phyloP scores from a whole-genome alignment of 30 jellyfish, hydroid and myxozoan genomes.

The Hydra vulgaris region DNA sequence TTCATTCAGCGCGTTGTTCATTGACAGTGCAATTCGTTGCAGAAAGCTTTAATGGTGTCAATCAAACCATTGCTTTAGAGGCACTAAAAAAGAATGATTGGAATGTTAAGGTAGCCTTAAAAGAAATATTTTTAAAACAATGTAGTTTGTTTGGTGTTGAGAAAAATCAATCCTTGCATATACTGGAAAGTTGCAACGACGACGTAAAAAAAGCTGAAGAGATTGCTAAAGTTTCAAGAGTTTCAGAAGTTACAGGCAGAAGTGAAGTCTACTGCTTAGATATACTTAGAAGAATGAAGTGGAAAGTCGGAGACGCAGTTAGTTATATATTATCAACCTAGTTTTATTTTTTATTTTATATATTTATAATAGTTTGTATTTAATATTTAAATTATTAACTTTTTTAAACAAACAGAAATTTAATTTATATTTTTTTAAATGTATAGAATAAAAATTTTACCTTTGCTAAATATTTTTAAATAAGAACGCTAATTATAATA shows the following conservation, averaged over 20 bases:
- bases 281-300: conserved; percentile 42
- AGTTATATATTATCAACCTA: conserved; percentile 22
- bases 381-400: too few relatives aligned
- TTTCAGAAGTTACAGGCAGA: conserved; percentile 66
- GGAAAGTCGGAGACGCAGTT: conserved; percentile 76
- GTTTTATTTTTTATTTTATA: too few relatives aligned
- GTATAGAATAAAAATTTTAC: too few relatives aligned
- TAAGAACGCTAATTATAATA: too few relatives aligned
- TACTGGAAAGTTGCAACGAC: conserved; percentile 2
- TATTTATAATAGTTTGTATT: too few relatives aligned
- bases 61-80: not conserved
- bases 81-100: not conserved
- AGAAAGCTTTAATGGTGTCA: not conserved
- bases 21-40: conserved; percentile 7
- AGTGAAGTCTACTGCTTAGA: conserved; percentile 46
- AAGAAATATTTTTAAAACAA: conserved; percentile 3
- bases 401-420: too few relatives aligned
- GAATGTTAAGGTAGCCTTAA: conserved; percentile 11
- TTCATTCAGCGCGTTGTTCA: not conserved
- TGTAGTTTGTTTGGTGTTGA: conserved; percentile 21
- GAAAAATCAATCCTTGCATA: not conserved
- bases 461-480: too few relatives aligned
- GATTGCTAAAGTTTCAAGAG: conserved; percentile 37
- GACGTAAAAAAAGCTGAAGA: conserved; percentile 40
- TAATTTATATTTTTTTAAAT: too few relatives aligned